Evolutionary conservation across 2,797 vertebrate genomes (phyloP), one percentile per base, ranked within the genome.

Genomic region (Pelodytes ibericus): DNA sequence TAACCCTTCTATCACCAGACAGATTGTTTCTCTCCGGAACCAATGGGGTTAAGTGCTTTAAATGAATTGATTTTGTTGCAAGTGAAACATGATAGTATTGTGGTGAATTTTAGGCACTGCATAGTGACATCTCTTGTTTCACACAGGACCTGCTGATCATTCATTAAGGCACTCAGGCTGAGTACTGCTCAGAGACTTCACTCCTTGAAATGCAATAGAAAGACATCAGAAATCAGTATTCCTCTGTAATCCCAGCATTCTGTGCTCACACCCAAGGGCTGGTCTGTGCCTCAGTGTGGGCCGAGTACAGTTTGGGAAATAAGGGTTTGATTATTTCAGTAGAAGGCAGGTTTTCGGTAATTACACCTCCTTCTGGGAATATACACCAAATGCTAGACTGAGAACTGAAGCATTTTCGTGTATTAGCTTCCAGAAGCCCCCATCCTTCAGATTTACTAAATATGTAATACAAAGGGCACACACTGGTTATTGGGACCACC

Each of bases 201-300:
- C 10, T 44, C 10, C 41, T 44, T 44, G 15, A 2, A 26, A 64
- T 64, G 29, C 31, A 64, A 39, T 13, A 4, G 22, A 27, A 62
- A 76, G 74, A 76, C 44, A 69, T 39, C 74, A 77, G 53, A 66
- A 72, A 77, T 77, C 75, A 72, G 69, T 71, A 77, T 77, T 44
- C n/a, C n/a, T 29, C 75, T 41, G 41, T 24, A 22, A 65, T 18
- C 36, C 49, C 27, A 49, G 27, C 39, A 30, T 25, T 49, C 27
- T 41, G 8, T 33, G 51, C 47, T 26, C 39, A 27, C 59, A 58
- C 69, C 30, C 61, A 65, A 24, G 41, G 24, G 29, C 25, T 39
- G 13, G 44, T 66, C 33, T 73, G 44, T 31, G 24, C 18, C 30
- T 24, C 71, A 30, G 33, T 33, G 56, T 60, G 39, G 20, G 47